Evolutionary conservation across 2,113 vertebrate species (phyloP).

Genomic region (Puma concolor): DNA sequence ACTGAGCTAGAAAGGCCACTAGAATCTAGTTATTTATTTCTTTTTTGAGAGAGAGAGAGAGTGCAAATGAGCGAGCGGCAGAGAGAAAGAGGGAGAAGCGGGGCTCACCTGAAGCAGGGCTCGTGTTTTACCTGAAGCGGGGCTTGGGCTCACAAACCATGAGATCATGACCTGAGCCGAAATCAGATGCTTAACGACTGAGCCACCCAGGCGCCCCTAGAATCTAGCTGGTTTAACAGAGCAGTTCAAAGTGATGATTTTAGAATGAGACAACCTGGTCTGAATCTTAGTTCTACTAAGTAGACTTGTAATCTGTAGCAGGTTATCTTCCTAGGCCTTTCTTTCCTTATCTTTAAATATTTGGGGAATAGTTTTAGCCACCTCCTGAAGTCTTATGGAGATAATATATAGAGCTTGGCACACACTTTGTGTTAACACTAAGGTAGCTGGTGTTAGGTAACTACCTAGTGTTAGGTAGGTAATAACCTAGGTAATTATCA

Average conservation of each 20-base stretch:
- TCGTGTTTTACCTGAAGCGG: too few relatives aligned
- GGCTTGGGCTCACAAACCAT: too few relatives aligned
- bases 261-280: background rate
- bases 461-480: background rate
- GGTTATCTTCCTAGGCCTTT: background rate
- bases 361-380: background rate
- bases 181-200: too few relatives aligned
- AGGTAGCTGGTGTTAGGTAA: too few relatives aligned
- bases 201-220: too few relatives aligned
- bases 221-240: background rate
- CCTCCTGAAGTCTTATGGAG: background rate
- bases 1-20: background rate
- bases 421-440: background rate
- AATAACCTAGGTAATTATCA: constrained; percentile 28
- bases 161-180: too few relatives aligned
- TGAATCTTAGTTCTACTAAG: constrained; percentile 15
- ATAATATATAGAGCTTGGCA: background rate
- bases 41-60: background rate
- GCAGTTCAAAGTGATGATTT: constrained; percentile 2
- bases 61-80: too few relatives aligned
- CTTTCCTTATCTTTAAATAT: background rate
- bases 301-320: background rate
- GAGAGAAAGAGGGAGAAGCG: too few relatives aligned
- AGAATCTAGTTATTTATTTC: background rate
- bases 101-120: too few relatives aligned